These are phyloP conservation scores for Oscheius sp. DNA, from an alignment of 2,888 invertebrate species.

Conservation along the genomic window DNA sequence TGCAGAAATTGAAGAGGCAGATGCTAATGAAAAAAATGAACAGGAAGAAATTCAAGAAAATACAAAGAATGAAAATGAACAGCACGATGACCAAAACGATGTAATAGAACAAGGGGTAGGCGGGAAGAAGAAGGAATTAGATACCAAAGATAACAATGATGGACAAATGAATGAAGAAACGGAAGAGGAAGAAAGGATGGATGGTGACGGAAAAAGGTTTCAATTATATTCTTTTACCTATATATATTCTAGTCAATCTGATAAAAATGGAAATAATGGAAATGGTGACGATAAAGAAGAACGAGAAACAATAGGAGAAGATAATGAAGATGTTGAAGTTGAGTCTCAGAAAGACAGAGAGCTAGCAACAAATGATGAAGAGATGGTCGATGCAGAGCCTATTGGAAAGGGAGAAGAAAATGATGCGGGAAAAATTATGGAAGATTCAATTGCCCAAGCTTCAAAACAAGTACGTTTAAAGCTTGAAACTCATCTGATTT, in stretches of 20 bases:
- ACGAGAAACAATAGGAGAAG: too few species aligned
- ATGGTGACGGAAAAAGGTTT: constrained; percentile 44
- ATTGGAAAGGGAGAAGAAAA: constrained; percentile 54
- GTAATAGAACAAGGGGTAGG: constrained; percentile 43
- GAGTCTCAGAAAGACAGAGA: constrained; percentile 35
- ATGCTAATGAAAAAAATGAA: constrained; percentile 75
- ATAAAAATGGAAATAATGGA: constrained; percentile 45
- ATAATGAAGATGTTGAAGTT: constrained; percentile 35
- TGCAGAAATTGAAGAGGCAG: constrained; percentile 74
- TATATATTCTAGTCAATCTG: constrained; percentile 30
- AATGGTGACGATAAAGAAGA: constrained; percentile 71
- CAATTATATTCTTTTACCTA: not conserved
- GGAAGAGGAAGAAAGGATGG: constrained; percentile 37
- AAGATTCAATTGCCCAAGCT: constrained; percentile 40
- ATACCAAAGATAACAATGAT: constrained; percentile 35
- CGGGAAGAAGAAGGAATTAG: constrained; percentile 60
- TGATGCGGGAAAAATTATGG: constrained; percentile 49
- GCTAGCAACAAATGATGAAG: constrained; percentile 32
- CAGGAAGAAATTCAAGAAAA: constrained; percentile 48
- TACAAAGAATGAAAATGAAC: constrained; percentile 18
- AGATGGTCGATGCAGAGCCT: constrained; percentile 37
- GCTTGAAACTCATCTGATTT: not conserved
- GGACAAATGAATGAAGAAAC: constrained; percentile 42
- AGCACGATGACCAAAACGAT: constrained; percentile 35
- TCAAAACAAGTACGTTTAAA: constrained; percentile 23